A percentile compares a stretch with the other conserved stretches of the same genome.
phyloP scores from a whole-genome alignment of 2,797 vertebrate species.

The Helicolenus hilgendorfi region DNA sequence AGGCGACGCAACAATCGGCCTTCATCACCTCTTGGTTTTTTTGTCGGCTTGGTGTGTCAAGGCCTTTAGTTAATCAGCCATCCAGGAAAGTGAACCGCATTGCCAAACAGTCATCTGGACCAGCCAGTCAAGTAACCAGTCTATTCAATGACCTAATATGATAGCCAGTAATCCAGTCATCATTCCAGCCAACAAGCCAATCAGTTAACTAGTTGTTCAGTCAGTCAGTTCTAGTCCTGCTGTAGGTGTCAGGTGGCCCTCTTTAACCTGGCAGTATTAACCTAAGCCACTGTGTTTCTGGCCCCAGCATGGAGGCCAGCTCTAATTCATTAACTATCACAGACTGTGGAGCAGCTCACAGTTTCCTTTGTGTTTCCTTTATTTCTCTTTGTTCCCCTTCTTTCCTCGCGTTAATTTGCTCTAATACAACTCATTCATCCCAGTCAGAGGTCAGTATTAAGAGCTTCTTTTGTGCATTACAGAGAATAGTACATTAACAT shows the following conservation, averaged over 20 bases:
- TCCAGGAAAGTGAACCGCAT: neutral
- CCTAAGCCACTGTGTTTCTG: conserved; percentile 79
- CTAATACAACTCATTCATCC: conserved; percentile 41
- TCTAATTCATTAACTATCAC: conserved; percentile 56
- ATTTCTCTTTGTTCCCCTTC: conserved; percentile 21
- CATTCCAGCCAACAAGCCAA: conserved; percentile 1
- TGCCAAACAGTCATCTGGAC: conserved; percentile 8
- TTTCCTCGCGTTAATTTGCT: conserved; percentile 34
- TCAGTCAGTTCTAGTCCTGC: neutral
- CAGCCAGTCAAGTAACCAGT: neutral
- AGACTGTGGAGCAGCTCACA: conserved; percentile 43
- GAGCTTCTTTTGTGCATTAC: conserved; percentile 48
- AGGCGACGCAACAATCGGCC: neutral
- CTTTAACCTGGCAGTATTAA: conserved; percentile 53
- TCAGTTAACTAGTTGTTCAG: neutral
- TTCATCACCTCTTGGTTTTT: neutral
- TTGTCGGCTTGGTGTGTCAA: neutral
- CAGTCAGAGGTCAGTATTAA: conserved; percentile 68
- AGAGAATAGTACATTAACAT: conserved; percentile 46
- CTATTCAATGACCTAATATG: neutral
- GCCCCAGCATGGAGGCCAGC: conserved; percentile 49
- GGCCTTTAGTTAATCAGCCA: neutral
- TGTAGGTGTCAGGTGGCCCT: neutral
- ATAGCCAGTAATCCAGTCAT: neutral
- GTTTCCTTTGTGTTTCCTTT: conserved; percentile 37